Evolutionary conservation across 1,140 invertebrate genomes (phyloP).

Genomic region (Drosophila nebulosa): DNA sequence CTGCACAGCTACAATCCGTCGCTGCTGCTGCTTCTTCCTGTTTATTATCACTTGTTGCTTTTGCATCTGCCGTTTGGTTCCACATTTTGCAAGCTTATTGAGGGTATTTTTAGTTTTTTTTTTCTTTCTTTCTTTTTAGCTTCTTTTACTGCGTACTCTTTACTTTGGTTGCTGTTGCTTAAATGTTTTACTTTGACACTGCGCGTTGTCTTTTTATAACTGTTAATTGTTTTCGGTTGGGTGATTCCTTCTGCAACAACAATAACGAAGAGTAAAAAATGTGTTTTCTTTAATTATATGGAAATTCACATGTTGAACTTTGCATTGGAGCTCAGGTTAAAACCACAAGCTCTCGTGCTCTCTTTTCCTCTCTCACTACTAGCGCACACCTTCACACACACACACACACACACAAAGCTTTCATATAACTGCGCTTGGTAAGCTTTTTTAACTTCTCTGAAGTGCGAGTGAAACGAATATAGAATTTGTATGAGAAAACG

Average conservation of each 20-base stretch:
- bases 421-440: constrained; percentile 63
- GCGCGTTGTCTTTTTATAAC: constrained; percentile 9
- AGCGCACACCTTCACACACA: constrained; percentile 11
- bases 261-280: constrained; percentile 17
- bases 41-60: constrained; percentile 16
- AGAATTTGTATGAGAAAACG: constrained; percentile 60
- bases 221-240: constrained; percentile 15
- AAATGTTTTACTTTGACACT: constrained; percentile 8
- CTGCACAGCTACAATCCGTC: constrained; percentile 70
- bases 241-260: constrained; percentile 30
- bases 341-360: constrained; percentile 16
- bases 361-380: constrained; percentile 9
- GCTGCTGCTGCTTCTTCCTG: constrained; percentile 47
- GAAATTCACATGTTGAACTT: constrained; percentile 41
- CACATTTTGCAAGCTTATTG: constrained; percentile 74
- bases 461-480: constrained; percentile 62
- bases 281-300: constrained; percentile 28
- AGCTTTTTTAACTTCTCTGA: constrained; percentile 22
- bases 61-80: constrained; percentile 64
- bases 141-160: background rate
- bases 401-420: constrained; percentile 29
- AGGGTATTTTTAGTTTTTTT: constrained; percentile 45
- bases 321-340: constrained; percentile 48
- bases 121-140: constrained; percentile 2
- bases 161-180: constrained; percentile 3